Conservation (phyloP, 2,113 vertebrate genomes). For the Cebus imitator region DNA sequence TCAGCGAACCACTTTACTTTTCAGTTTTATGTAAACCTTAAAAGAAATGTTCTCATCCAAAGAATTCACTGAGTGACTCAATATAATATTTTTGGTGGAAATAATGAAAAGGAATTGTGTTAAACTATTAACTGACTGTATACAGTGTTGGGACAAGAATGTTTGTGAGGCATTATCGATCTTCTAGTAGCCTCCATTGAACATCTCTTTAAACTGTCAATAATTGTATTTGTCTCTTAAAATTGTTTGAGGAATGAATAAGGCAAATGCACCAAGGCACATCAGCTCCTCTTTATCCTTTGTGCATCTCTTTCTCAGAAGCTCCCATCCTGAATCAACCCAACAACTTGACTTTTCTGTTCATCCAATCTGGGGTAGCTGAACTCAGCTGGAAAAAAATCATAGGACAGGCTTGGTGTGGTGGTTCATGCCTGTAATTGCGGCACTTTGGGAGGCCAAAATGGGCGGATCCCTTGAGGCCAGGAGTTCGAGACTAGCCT, state of each 20-base stretch:
- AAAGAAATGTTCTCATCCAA: slow-evolving; percentile 31
- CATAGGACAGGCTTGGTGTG: not conserved
- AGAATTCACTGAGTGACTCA: slow-evolving; percentile 39
- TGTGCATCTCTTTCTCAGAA: not conserved
- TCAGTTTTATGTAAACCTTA: slow-evolving; percentile 42
- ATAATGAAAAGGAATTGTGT: slow-evolving; percentile 32
- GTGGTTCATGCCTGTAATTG: too few relatives aligned
- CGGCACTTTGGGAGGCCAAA: too few relatives aligned
- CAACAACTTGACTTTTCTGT: not conserved
- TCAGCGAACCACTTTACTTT: slow-evolving; percentile 16
- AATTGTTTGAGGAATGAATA: not conserved
- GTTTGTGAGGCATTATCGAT: not conserved
- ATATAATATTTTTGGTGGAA: slow-evolving; percentile 51
- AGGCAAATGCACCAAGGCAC: not conserved
- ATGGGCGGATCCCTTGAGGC: too few relatives aligned
- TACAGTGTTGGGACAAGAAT: not conserved
- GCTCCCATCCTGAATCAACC: not conserved
- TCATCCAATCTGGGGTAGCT: not conserved
- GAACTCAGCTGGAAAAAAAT: not conserved
- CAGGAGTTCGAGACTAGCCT: too few relatives aligned
- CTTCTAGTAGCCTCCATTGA: not conserved
- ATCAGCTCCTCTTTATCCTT: not conserved
- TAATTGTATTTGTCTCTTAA: not conserved
- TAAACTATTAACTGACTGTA: not conserved
- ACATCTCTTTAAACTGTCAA: not conserved